Evolutionary conservation across 2,797 vertebrate genomes (phyloP), one percentile per base, ranked within the genome.

Genomic region (Nyctibius grandis): DNA sequence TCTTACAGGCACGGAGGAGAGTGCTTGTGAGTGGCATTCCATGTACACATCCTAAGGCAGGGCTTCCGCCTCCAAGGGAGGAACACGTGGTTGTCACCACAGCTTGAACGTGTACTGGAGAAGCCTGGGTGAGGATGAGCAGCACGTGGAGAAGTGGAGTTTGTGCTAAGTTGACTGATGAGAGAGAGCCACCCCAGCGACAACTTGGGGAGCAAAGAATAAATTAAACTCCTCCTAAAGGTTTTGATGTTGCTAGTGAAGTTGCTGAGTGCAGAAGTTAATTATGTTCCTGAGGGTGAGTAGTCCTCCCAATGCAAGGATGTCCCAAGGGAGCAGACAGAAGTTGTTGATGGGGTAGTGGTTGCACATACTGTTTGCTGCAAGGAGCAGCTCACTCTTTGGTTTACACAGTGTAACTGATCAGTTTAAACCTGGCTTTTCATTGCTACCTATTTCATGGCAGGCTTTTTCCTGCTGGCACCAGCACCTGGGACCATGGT

Each of bases 71-170:
- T 57, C 57, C 57, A 53, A 18, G 26, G 31, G 11, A 50, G 40
- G 59, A 67, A 16, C 0, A 0, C 4, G 0, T 51, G 31, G 16
- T 29, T 57, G 50, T 57, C 34, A 25, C 44, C 31, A 7, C 53
- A 56, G 60, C 60, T 61, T 40, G 29, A 45, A 12, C 0, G 0
- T 48, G 34, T 36, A 4, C 36, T 74, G 60, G 60, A 84, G 42
- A 67, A 56, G 33, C 47, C 15, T 48, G 48, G 9, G 5, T 47
- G 40, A 17, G 19, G 50, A 34, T 19, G 18, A 26, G 12, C 22
- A 45, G 45, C 11, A 9, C 1, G 0, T 12, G 36, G 33, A n/a
- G 84, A 34, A 74, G 51, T 23, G 40, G 47, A 88, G 42, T 28
- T 34, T 1, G 7, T 73, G 17, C 50, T 33, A 79, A 74, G 29